Conservation (phyloP, 2,888 invertebrate genomes). For the Plebejus argus region DNA sequence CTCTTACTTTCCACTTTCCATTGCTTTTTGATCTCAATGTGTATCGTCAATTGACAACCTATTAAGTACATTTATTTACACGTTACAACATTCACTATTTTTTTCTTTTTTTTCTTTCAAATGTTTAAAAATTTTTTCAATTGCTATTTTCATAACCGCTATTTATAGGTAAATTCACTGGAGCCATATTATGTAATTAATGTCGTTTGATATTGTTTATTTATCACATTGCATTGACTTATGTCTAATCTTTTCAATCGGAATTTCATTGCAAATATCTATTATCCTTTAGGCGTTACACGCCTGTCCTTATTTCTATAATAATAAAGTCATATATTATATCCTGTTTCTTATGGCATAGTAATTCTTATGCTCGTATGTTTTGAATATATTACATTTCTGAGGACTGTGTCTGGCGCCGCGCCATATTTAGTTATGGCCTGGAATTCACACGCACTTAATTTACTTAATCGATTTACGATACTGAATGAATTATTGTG, state of each 20-base stretch:
- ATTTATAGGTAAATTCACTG: no score
- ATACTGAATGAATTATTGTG: slow-evolving; percentile 32
- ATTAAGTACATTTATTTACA: no score
- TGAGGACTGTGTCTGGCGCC: slow-evolving; percentile 37
- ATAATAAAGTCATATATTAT: not conserved
- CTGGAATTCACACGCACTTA: slow-evolving; percentile 37
- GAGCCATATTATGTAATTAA: no score
- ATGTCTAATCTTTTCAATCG: no score
- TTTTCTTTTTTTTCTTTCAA: not conserved
- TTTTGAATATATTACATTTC: slow-evolving; percentile 26
- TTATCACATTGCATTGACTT: no score
- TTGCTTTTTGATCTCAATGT: slow-evolving; percentile 52
- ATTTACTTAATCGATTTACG: slow-evolving; percentile 31
- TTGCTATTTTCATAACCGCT: no score
- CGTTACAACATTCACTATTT: slow-evolving; percentile 31
- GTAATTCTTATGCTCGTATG: not conserved
- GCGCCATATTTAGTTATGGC: slow-evolving; percentile 38
- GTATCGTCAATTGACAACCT: slow-evolving; percentile 27
- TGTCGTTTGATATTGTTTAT: no score
- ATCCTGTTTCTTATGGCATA: not conserved
- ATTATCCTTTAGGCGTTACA: not conserved
- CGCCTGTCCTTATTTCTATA: not conserved
- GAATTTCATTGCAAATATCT: no score
- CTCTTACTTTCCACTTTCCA: slow-evolving; percentile 44
- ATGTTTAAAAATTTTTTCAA: no score